Conservation (phyloP, 1,140 invertebrate species). For the Pseudomyrmex dendroicus region DNA sequence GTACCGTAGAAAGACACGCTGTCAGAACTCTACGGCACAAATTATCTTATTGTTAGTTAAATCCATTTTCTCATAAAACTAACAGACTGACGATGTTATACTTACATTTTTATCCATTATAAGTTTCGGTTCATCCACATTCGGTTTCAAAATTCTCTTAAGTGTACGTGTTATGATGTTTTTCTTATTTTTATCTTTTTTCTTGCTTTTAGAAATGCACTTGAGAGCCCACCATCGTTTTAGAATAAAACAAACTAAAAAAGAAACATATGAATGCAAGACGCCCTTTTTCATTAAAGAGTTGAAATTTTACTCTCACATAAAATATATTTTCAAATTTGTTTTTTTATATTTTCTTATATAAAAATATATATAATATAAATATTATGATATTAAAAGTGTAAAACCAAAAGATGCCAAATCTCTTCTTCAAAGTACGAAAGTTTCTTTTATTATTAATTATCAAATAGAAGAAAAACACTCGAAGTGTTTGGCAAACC, state of each 20-base stretch:
- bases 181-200: not conserved
- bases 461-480: not conserved
- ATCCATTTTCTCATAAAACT: not conserved
- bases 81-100: not conserved
- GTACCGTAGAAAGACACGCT: slow-evolving; percentile 79
- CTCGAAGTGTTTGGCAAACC: not conserved
- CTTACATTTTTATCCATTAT: slow-evolving; percentile 57
- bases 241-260: not conserved
- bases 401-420: not conserved
- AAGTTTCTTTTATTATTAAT: not conserved
- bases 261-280: not conserved
- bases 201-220: slow-evolving; percentile 10
- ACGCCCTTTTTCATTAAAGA: not conserved
- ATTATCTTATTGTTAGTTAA: not conserved
- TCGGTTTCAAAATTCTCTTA: not conserved
- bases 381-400: not conserved
- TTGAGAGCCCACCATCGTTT: slow-evolving; percentile 58
- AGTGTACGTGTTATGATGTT: not conserved
- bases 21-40: slow-evolving; percentile 77
- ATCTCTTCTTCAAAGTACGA: no score
- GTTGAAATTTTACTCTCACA: not conserved
- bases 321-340: no score
- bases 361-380: not conserved
- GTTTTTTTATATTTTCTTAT: no score
- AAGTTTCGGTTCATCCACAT: slow-evolving; percentile 5